phyloP scores from a whole-genome alignment of 2,888 invertebrate species.

The Idaea straminata region DNA sequence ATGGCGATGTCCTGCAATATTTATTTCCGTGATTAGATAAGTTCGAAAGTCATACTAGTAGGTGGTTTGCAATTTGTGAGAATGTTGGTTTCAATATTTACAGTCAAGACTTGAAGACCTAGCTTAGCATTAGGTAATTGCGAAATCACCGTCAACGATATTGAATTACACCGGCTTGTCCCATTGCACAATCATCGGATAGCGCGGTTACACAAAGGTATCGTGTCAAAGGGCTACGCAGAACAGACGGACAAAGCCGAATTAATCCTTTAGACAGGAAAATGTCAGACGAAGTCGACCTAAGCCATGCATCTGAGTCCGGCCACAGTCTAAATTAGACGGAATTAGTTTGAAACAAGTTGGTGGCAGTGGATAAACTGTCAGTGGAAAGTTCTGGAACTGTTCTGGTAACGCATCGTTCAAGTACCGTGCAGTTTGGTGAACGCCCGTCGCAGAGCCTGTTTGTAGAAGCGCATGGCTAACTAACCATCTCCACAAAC shows the following conservation, averaged over 20 bases:
- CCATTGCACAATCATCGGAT: constrained; percentile 19
- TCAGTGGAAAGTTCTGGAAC: constrained; percentile 41
- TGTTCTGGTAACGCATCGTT: constrained; percentile 31
- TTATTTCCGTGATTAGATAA: too few species aligned
- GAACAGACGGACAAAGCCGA: constrained; percentile 45
- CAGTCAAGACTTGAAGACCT: neutral
- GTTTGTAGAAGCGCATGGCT: constrained; percentile 35
- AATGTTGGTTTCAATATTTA: constrained; percentile 2
- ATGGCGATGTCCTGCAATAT: too few species aligned
- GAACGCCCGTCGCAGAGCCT: constrained; percentile 30
- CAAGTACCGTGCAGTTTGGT: constrained; percentile 26
- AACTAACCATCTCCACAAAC: constrained; percentile 34
- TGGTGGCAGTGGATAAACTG: constrained; percentile 47
- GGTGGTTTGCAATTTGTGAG: too few species aligned
- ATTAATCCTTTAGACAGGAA: constrained; percentile 53
- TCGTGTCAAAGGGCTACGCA: constrained; percentile 35
- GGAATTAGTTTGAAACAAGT: constrained; percentile 60
- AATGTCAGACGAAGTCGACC: constrained; percentile 40
- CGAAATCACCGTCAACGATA: constrained; percentile 6
- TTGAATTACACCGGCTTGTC: constrained; percentile 8
- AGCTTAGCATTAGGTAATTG: neutral
- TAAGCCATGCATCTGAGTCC: constrained; percentile 43
- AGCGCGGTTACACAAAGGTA: constrained; percentile 25
- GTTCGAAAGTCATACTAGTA: too few species aligned
- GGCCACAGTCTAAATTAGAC: constrained; percentile 52